phyloP scores from a whole-genome alignment of 92 coral and sea anemone species.

The Bergia sp. region DNA sequence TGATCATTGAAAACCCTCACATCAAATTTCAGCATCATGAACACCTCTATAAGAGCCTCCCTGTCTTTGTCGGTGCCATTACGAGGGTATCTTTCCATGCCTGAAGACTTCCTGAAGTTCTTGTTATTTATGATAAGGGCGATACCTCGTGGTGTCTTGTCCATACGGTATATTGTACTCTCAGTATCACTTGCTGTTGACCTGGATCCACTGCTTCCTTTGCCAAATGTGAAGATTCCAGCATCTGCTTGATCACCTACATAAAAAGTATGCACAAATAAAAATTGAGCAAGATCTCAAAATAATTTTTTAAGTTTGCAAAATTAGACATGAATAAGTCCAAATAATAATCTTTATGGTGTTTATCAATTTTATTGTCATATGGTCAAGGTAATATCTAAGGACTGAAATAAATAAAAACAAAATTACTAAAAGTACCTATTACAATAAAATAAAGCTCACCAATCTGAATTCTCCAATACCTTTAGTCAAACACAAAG shows the following conservation, averaged over 20 bases:
- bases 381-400: no score
- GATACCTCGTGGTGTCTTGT: conserved; percentile 61
- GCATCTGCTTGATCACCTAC: conserved; percentile 61
- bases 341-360: no score
- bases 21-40: conserved; percentile 62
- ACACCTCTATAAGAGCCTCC: conserved; percentile 60
- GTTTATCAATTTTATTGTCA: no score
- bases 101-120: conserved; percentile 67
- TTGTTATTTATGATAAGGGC: conserved; percentile 85
- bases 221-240: conserved; percentile 62
- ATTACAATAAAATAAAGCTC: no score
- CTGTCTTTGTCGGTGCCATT: conserved; percentile 88
- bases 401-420: no score
- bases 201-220: conserved; percentile 53
- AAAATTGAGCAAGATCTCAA: not conserved
- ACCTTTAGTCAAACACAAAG: no score
- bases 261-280: not conserved
- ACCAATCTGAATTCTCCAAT: no score
- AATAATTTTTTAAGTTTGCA: no score
- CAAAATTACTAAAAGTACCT: no score
- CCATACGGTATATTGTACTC: conserved; percentile 74
- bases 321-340: no score
- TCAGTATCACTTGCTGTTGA: not conserved
- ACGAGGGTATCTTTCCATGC: conserved; percentile 79
- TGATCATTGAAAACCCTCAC: conserved; percentile 63